phyloP scores from a whole-genome alignment of 2,113 vertebrate genomes.

The Peucedramus taeniatus region DNA sequence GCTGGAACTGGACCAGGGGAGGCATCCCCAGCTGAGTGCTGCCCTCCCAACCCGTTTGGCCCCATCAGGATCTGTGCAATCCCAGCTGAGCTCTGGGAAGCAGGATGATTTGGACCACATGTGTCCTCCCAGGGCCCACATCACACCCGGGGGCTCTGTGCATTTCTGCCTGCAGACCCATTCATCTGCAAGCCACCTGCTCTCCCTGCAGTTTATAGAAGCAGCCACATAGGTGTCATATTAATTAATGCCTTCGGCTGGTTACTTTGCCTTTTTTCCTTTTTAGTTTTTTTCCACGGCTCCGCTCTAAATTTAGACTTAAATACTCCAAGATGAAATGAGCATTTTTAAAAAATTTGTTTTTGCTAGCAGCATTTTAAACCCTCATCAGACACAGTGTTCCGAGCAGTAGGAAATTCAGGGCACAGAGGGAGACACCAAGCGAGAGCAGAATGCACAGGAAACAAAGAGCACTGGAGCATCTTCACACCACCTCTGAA shows the following conservation, averaged over 20 bases:
- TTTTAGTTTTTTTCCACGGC: neutral
- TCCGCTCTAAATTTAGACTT: conserved; percentile 8
- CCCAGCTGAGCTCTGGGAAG: neutral
- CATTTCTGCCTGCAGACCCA: neutral
- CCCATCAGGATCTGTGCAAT: neutral
- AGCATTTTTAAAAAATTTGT: neutral
- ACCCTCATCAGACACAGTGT: neutral
- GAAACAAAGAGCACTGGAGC: neutral
- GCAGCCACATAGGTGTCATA: neutral
- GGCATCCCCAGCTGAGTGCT: neutral
- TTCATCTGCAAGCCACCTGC: neutral
- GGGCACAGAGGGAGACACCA: neutral
- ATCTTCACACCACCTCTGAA: neutral
- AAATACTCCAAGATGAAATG: conserved; percentile 5
- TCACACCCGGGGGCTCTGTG: accelerated
- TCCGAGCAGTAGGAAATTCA: neutral
- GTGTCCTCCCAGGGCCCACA: neutral
- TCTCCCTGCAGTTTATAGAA: neutral
- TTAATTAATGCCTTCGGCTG: conserved; percentile 4
- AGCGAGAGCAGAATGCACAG: neutral
- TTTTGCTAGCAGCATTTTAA: neutral
- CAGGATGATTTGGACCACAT: neutral
- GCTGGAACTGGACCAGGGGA: neutral
- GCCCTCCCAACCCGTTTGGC: neutral
- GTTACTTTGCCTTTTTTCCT: neutral